Evolutionary conservation across 1,140 invertebrate genomes (phyloP).

Genomic region (Potamilus streckersoni): DNA sequence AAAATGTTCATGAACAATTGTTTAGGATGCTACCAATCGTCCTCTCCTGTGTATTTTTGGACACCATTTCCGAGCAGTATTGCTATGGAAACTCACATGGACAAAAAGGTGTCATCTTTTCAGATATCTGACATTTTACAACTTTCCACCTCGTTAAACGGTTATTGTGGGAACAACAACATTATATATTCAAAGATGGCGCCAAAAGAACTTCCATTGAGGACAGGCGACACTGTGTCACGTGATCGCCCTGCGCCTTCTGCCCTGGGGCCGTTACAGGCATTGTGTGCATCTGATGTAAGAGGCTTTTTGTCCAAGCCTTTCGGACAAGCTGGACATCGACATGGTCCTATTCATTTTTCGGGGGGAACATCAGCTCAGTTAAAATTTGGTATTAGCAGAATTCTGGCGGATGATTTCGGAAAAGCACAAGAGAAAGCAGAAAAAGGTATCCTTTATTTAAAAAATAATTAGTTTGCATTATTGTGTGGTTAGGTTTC

Average conservation of each 20-base stretch:
- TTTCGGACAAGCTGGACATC: background rate
- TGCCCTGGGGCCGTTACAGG: conserved; percentile 23
- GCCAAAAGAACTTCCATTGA: background rate
- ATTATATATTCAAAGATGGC: background rate
- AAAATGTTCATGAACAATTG: conserved; percentile 28
- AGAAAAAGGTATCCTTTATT: conserved; percentile 10
- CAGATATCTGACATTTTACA: conserved; percentile 24
- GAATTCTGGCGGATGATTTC: conserved; percentile 26
- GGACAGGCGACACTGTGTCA: background rate
- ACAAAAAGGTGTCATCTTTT: conserved; percentile 13
- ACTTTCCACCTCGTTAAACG: background rate
- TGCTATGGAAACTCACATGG: background rate
- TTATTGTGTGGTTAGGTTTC: too few relatives aligned
- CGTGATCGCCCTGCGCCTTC: conserved; percentile 21
- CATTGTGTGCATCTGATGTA: conserved; percentile 18
- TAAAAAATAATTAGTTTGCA: background rate
- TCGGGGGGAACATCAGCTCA: background rate
- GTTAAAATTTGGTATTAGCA: conserved; percentile 28
- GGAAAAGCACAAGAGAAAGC: conserved; percentile 14
- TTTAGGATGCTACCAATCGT: conserved; percentile 16
- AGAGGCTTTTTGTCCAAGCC: conserved; percentile 11
- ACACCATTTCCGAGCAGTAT: conserved; percentile 4
- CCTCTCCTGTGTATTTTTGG: conserved; percentile 27
- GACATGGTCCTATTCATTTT: background rate
- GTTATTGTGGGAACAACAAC: background rate